A percentile compares a stretch with the other conserved stretches of the same genome.
Evolutionary conservation across 2,888 invertebrate species (phyloP).

Genomic region (Papilio protenor): DNA sequence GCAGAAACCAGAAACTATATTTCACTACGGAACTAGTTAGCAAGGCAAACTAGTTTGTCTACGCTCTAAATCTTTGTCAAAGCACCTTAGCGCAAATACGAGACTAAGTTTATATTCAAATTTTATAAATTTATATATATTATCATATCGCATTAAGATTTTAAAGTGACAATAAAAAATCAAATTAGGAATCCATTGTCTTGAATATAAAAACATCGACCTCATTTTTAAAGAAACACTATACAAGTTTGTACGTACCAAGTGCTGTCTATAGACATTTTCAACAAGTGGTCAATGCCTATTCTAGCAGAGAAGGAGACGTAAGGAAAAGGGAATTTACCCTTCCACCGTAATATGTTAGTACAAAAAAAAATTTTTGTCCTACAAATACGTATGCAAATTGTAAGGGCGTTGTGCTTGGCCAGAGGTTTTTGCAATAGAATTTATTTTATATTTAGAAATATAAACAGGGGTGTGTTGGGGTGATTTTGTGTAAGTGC

Average conservation of each 20-base stretch:
- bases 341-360: background rate
- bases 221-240: too few species aligned
- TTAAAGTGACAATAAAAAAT: too few species aligned
- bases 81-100: background rate
- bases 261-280: too few species aligned
- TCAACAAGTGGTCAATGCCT: too few species aligned
- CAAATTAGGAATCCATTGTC: too few species aligned
- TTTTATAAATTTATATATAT: slow-evolving; percentile 8
- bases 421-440: slow-evolving; percentile 23
- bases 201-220: too few species aligned
- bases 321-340: too few species aligned
- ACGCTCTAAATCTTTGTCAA: background rate
- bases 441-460: slow-evolving; percentile 6
- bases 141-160: background rate
- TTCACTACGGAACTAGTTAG: slow-evolving; percentile 23
- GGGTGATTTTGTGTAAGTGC: slow-evolving; percentile 12
- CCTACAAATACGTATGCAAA: slow-evolving; percentile 7
- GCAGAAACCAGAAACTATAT: too few species aligned
- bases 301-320: too few species aligned
- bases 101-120: slow-evolving; percentile 14
- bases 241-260: too few species aligned
- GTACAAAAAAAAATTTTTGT: background rate
- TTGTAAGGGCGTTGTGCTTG: background rate
- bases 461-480: slow-evolving; percentile 5
- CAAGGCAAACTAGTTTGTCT: slow-evolving; percentile 31